phyloP scores from a whole-genome alignment of 2,113 vertebrate genomes.

The Rhynchopsitta pachyrhyncha region DNA sequence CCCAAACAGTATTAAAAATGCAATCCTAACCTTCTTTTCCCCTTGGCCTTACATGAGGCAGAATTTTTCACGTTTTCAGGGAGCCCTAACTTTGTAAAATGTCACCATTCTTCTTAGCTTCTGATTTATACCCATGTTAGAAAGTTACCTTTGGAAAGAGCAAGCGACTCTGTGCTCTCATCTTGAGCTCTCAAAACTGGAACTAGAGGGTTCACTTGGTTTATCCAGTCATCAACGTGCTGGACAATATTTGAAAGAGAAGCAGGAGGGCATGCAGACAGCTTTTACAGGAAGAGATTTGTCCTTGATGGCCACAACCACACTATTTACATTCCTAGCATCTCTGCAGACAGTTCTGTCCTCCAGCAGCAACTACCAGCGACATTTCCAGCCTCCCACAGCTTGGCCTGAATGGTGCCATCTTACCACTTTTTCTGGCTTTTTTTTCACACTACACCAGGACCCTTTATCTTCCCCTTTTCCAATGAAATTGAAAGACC shows the following conservation, averaged over 20 bases:
- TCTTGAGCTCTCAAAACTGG: neutral
- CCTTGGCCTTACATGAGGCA: neutral
- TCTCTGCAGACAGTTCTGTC: neutral
- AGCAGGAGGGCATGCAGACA: neutral
- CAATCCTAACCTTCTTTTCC: slow-evolving; percentile 12
- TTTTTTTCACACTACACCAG: neutral
- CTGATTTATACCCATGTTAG: neutral
- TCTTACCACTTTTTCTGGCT: neutral
- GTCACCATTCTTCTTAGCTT: neutral
- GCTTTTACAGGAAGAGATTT: neutral
- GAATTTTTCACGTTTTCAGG: neutral
- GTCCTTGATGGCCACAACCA: neutral
- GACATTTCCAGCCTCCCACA: neutral
- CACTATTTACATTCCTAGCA: neutral
- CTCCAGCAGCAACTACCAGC: neutral
- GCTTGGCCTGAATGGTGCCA: neutral
- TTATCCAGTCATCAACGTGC: neutral
- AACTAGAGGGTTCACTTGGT: neutral
- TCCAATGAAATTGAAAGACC: neutral
- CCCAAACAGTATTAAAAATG: slow-evolving; percentile 59
- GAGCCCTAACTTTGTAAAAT: neutral
- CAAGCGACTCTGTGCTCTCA: accelerated
- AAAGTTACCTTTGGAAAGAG: neutral
- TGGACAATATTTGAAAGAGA: neutral
- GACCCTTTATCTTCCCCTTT: neutral